Conservation (phyloP, 2,797 vertebrate species). For the Serranus cabrilla region DNA sequence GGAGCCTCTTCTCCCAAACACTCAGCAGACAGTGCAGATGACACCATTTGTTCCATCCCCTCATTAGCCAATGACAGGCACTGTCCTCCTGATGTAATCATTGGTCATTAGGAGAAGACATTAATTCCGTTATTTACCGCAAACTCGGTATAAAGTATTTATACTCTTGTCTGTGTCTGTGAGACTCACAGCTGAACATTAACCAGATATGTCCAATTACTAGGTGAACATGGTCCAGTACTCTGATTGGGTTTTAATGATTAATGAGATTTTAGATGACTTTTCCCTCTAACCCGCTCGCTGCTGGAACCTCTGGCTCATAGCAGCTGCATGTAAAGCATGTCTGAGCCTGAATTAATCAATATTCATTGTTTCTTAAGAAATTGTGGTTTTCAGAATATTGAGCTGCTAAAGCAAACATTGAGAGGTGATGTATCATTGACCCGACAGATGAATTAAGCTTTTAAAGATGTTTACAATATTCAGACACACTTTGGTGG, state of each 20-base stretch:
- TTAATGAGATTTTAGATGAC: constrained; percentile 69
- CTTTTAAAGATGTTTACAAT: not conserved
- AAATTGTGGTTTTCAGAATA: constrained; percentile 25
- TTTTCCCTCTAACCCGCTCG: constrained; percentile 42
- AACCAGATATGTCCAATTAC: constrained; percentile 74
- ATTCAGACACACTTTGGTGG: not conserved
- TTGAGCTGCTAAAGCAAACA: constrained; percentile 28
- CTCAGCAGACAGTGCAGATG: constrained; percentile 63
- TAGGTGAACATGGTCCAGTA: constrained; percentile 52
- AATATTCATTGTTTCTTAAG: constrained; percentile 14
- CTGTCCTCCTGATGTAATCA: constrained; percentile 80
- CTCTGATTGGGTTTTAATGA: constrained; percentile 74
- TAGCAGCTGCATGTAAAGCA: constrained; percentile 25
- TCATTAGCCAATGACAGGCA: constrained; percentile 77
- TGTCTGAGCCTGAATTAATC: constrained; percentile 19
- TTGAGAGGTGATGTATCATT: constrained; percentile 6
- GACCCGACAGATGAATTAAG: not conserved
- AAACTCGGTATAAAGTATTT: constrained; percentile 72
- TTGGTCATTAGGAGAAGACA: constrained; percentile 74
- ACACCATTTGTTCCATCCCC: constrained; percentile 65
- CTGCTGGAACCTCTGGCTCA: constrained; percentile 28
- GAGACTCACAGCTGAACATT: constrained; percentile 65
- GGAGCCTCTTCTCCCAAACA: constrained; percentile 55
- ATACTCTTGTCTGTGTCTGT: constrained; percentile 56
- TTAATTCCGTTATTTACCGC: constrained; percentile 78